Conservation (phyloP, 2,888 invertebrate species). For the Epinotia brunnichana region DNA sequence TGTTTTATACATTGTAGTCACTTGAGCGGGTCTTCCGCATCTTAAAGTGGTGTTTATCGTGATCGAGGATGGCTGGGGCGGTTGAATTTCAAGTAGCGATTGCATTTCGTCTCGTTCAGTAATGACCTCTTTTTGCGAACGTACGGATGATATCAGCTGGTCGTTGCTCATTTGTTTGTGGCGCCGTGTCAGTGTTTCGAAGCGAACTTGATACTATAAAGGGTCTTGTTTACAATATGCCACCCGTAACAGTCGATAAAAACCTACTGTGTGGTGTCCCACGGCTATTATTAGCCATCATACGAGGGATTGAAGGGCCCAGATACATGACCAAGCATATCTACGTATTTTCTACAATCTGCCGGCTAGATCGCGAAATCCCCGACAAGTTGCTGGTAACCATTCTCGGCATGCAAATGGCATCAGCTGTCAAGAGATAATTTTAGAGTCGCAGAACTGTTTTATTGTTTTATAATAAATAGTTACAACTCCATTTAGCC, state of each 20-base stretch:
- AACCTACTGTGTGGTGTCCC: background rate
- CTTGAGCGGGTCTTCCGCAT: conserved; percentile 40
- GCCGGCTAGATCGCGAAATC: conserved; percentile 55
- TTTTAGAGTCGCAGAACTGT: conserved; percentile 58
- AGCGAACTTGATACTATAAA: background rate
- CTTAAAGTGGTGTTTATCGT: conserved; percentile 34
- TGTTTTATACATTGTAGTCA: conserved; percentile 49
- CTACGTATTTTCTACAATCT: conserved; percentile 47
- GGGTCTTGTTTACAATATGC: conserved; percentile 1
- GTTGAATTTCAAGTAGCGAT: conserved; percentile 34
- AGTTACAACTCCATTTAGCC: conserved; percentile 17
- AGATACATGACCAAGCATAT: conserved; percentile 17
- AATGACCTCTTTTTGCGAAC: conserved; percentile 29
- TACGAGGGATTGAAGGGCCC: background rate
- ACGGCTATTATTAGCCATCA: conserved; percentile 4
- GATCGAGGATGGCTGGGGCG: conserved; percentile 35
- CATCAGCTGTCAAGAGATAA: conserved; percentile 64
- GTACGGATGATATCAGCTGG: conserved; percentile 25
- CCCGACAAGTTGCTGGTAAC: conserved; percentile 62
- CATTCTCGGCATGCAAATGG: conserved; percentile 62
- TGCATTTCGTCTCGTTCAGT: conserved; percentile 27
- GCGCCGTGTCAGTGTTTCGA: background rate
- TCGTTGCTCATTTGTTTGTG: conserved; percentile 6
- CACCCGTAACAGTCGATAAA: background rate
- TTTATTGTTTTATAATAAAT: conserved; percentile 26